Conservation (phyloP, 2,797 vertebrate species). For the Kryptolebias ocellatus region DNA sequence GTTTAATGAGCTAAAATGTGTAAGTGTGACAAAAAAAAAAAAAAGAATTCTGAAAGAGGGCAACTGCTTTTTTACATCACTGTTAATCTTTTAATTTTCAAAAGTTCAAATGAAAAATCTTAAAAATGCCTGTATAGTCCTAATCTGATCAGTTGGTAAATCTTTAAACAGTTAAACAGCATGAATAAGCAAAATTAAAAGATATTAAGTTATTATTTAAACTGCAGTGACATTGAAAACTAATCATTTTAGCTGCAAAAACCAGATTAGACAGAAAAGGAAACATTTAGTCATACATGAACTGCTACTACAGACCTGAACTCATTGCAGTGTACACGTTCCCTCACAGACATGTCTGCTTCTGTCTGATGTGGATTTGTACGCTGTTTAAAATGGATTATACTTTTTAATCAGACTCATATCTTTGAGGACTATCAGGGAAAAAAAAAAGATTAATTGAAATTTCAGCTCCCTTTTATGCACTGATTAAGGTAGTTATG, state of each 20-base stretch:
- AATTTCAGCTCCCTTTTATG: slow-evolving; percentile 71
- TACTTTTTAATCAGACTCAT: slow-evolving; percentile 68
- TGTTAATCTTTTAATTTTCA: slow-evolving; percentile 8
- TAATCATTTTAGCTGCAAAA: slow-evolving; percentile 62
- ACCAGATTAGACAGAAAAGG: slow-evolving; percentile 75
- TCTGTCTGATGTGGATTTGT: slow-evolving; percentile 66
- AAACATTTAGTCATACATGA: slow-evolving; percentile 70
- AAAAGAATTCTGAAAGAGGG: too few species aligned
- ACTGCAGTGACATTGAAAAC: slow-evolving; percentile 54
- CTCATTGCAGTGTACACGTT: slow-evolving; percentile 19
- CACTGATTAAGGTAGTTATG: slow-evolving; percentile 67
- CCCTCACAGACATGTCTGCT: slow-evolving; percentile 43
- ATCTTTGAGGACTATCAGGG: slow-evolving; percentile 73
- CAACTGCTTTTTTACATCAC: too few species aligned
- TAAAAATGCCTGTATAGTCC: slow-evolving; percentile 2
- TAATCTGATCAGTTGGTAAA: slow-evolving; percentile 44
- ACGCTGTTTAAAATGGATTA: slow-evolving; percentile 75
- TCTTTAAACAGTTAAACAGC: slow-evolving; percentile 51
- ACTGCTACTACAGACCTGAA: slow-evolving; percentile 47
- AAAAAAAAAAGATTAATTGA: slow-evolving; percentile 74
- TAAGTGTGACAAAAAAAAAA: too few species aligned
- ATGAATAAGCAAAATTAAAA: slow-evolving; percentile 70
- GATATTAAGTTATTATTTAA: slow-evolving; percentile 71
- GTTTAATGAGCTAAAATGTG: too few species aligned
- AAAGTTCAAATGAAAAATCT: neutral